Evolutionary conservation across 2,797 vertebrate genomes (phyloP), one percentile per base, ranked within the genome.

Genomic region (Enteromius anoplus): DNA sequence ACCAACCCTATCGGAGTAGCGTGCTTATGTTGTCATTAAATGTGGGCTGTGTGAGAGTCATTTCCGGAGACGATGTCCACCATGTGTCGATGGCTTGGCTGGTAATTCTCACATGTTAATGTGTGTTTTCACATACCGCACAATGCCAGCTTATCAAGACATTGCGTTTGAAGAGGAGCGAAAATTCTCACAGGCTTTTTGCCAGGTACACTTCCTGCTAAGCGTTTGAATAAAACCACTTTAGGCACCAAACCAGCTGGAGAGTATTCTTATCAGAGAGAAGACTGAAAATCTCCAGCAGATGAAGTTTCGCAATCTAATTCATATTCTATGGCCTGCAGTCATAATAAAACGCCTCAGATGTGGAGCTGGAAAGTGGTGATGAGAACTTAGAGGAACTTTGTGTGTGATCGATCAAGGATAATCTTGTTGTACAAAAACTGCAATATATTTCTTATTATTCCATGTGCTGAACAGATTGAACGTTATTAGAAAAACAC

Each of bases 381-480:
- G 81, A 85, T 85, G 84, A 83, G 76, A 86, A 84, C 81, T 86
- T 66, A 49, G 75, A 81, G 80, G 81, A 80, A 82, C 85, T 88
- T 85, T 81, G 78, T 75, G 78, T 78, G 62, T 84, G 84, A 88
- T 85, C 80, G 84, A 87, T 87, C 82, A 85, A 80, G 82, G 76
- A 76, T 85, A 85, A 87, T 87, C 85, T 87, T 84, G 87, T 87
- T 88, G 70, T 42, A 83, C 76, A 69, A 78, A 83, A 87, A 73
- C 85, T 80, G 65, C 85, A 87, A 85, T 84, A 72, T 85, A 81
- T 85, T 85, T 87, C 71, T 81, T 85, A 82, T 85, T 83, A 85
- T 82, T 88, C 70, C 80, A 58, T 87, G 82, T 80, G 80, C 86
- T 81, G 84, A 80, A 84, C 76, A 84, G 82, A 80, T 79, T 75